Evolutionary conservation across 1,140 invertebrate genomes (phyloP), one percentile per base, ranked within the genome.

Genomic region (Drosophila teissieri): DNA sequence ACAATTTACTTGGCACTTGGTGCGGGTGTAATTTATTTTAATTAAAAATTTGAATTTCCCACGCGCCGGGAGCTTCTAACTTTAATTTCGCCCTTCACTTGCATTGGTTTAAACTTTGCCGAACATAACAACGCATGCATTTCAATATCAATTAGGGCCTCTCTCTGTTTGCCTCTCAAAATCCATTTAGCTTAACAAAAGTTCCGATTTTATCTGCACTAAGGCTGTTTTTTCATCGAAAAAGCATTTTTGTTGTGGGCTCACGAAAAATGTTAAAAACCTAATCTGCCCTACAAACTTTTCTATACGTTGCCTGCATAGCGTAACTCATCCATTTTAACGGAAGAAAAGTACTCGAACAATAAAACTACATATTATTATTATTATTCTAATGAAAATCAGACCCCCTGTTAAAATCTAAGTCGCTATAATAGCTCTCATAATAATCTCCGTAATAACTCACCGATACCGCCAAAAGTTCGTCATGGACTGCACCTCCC

Each of bases 401-500:
- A 24, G 22, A 24, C 22, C 22, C 22, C 22, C 4, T 22, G 22
- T 22, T 22, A 22, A 22, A 22, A 22, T 24, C 22, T 2, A 19
- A 19, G 19, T 1, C 19, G 19, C 19, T 19, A 19, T 19, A 19
- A 19, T 19, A 19, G 19, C 19, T 19, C 19, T 19, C 19, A 19
- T 19, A 19, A 19, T 19, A 19, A 19, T 19, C 1, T 19, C 19
- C 19, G 2, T 19, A 19, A 19, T 19, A 19, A 19, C 90, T 88
- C 40, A 92, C 91, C 90, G 91, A 92, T 92, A 92, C 11, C 90
- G 72, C 86, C 89, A 92, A 24, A 90, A 89, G 52, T 90, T 91
- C 31, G 80, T 85, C 37, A 91, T 62, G 5, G 42, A 39, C 19
- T 79, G 93, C 15, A 96, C 86, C 89, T 97, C 96, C 62, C 92